These are phyloP conservation scores for Operophtera brumata DNA, from an alignment of 2,888 invertebrate genomes.

Conservation along the genomic window DNA sequence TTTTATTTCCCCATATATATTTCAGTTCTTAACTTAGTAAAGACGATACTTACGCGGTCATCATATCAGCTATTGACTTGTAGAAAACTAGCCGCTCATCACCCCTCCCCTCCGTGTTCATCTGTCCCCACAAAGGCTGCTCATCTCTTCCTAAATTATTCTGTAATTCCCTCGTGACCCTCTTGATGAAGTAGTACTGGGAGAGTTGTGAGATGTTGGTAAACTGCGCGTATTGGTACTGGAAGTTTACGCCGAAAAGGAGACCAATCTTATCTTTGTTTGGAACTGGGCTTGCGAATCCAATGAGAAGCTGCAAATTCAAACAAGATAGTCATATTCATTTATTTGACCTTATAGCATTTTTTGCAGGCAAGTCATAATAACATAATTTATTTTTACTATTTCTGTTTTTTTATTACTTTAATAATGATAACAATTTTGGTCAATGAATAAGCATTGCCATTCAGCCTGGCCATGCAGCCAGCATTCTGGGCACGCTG, in stretches of 20 bases:
- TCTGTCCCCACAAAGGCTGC: slow-evolving; percentile 23
- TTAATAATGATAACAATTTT: no score
- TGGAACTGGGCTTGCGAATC: slow-evolving; percentile 80
- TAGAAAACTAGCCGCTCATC: slow-evolving; percentile 66
- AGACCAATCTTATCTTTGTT: slow-evolving; percentile 76
- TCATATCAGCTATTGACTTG: slow-evolving; percentile 29
- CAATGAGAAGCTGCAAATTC: slow-evolving; percentile 77
- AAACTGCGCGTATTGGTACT: slow-evolving; percentile 82
- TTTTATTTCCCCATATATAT: no score
- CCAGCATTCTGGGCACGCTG: no score
- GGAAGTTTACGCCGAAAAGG: slow-evolving; percentile 81
- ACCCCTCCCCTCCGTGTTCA: slow-evolving; percentile 37
- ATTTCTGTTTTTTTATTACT: no score
- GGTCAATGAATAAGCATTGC: no score
- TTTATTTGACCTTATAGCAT: no score
- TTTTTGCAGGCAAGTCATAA: no score
- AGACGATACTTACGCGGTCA: slow-evolving; percentile 13
- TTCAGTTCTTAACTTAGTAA: background rate
- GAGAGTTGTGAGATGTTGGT: slow-evolving; percentile 73
- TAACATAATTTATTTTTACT: no score
- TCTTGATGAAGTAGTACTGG: slow-evolving; percentile 68
- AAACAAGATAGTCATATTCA: background rate
- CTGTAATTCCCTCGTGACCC: slow-evolving; percentile 53
- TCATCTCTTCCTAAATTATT: slow-evolving; percentile 36
- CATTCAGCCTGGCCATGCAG: no score